Evolutionary conservation across 2,113 vertebrate genomes (phyloP), one percentile per base, ranked within the genome.

Genomic region (Dryoscopus gambensis): DNA sequence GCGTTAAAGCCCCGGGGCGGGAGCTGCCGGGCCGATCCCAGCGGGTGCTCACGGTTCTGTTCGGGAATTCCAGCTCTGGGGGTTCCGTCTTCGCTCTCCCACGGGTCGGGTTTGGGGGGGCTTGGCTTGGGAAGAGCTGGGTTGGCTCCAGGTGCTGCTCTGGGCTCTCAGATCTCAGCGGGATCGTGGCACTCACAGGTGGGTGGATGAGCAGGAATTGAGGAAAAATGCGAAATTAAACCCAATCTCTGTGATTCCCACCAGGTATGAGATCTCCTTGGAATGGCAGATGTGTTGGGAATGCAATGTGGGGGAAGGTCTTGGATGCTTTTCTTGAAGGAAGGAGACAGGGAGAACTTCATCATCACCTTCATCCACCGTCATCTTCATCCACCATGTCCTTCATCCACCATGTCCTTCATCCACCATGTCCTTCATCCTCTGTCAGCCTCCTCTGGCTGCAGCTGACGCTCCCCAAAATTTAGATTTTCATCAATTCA

Each of bases 1-100:
- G 50, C 0, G 3, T 7, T 13, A 13, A 2, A 46, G 37, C 52
- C 35, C 1, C 2, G 1, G 39, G 0, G 3, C 0, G 0, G 71
- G 59, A 49, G 82, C 70, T 42, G 57, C 69, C 2, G 9, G 77
- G 22, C 5, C 3, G 16, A 17, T 21, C 16, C 42, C 0, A 0
- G 15, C 1, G 55, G 60, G 6, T 15, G 67, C 49, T 50, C 11
- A 1, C 1, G 5, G n/a, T 8, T 82, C 59, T 1, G 0, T 40
- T 39, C 0, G 1, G 75, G 69, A 27, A 9, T 81, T 84, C 49
- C 60, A 3, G 55, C 46, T 50, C 42, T 0, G 4, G 39, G 13
- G 25, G 18, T 3, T 13, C 5, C 1, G 11, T 16, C 17, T 64
- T 23, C 0, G 1, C 18, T 9, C 62, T 28, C 46, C 70, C 1